Base-by-base conservation (phyloP, 1,140 invertebrate species). In the Cydia amplana region DNA sequence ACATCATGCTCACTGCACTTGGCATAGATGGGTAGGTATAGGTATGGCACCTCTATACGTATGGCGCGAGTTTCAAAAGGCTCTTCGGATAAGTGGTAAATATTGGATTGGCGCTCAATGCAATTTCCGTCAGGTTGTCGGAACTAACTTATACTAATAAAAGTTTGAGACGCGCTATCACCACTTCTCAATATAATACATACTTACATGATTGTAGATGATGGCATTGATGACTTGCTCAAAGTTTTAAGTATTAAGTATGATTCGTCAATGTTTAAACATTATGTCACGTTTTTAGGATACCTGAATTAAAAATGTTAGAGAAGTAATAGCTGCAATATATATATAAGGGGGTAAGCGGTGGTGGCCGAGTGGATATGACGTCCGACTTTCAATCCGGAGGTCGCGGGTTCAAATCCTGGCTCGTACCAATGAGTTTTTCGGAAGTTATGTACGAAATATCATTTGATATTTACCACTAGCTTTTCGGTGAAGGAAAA, bases 121-220 rank as follows among this genome's bases (percentile, higher is more conserved):
- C 28, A 70, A 70, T 70, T 70, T 70, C 16, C 14, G 25, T 70
- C 65, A 2, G 16, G 28, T 3, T 70, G 18, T n/a, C 28, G 63
- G 4, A 32, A 65, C 16, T 70, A 40, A 32, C n/a, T 70, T 70
- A 40, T 70, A 36, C 32, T 70, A 40, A 67, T 36, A 36, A 36
- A 70, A 36, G 65, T 36, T 70, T 40, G 5, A 70, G 9, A 14
- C 0, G n/a, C n/a, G 5, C 18, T 32, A 20, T 4, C 6, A 3
- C 18, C 18, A 10, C 5, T 18, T 18, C 23, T 60, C 16, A 60
- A 7, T 9, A 23, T 60, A 4, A 36, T 18, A n/a, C n/a, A 18
- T 20, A 23, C 5, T 4, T 16, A 51, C 1, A 12, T 51, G 5
- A n/a, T 14, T 51, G 49, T n/a, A 6, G 2, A 46, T n/a, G n/a